Evolutionary conservation across 37 sponge, comb jelly and placozoan species (phyloP).

Genomic region (Bolinopsis microptera): DNA sequence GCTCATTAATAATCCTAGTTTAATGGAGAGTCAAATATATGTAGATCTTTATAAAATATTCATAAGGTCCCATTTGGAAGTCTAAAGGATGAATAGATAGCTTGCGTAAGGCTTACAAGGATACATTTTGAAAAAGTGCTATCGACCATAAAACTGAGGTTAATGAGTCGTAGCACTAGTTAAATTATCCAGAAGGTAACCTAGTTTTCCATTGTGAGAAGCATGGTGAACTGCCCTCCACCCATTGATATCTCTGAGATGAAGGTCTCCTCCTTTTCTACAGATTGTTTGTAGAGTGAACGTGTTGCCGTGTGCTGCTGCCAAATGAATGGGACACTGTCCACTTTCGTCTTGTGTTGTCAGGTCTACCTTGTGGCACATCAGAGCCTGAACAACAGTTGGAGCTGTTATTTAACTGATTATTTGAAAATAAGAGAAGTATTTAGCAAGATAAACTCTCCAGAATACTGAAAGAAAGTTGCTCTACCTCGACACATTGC

Average conservation of each 20-base stretch:
- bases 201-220: slow-evolving; percentile 35
- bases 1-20: too few relatives aligned
- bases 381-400: not conserved
- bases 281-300: slow-evolving; percentile 22
- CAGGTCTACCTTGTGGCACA: not conserved
- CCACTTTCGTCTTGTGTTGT: slow-evolving; percentile 26
- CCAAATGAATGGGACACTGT: slow-evolving; percentile 13
- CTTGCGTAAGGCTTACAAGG: too few relatives aligned
- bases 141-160: too few relatives aligned
- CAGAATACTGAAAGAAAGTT: not conserved
- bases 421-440: not conserved
- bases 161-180: too few relatives aligned
- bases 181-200: too few relatives aligned
- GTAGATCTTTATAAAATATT: too few relatives aligned
- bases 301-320: slow-evolving; percentile 44
- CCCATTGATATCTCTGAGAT: slow-evolving; percentile 14
- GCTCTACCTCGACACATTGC: not conserved
- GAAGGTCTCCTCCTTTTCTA: slow-evolving; percentile 37
- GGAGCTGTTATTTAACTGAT: not conserved
- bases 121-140: too few relatives aligned
- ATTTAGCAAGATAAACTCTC: too few relatives aligned
- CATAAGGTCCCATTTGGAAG: too few relatives aligned
- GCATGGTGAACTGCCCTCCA: slow-evolving; percentile 41
- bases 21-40: too few relatives aligned
- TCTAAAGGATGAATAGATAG: too few relatives aligned